Conservation (phyloP, 1,140 invertebrate genomes). For the Polypedilum vanderplanki region DNA sequence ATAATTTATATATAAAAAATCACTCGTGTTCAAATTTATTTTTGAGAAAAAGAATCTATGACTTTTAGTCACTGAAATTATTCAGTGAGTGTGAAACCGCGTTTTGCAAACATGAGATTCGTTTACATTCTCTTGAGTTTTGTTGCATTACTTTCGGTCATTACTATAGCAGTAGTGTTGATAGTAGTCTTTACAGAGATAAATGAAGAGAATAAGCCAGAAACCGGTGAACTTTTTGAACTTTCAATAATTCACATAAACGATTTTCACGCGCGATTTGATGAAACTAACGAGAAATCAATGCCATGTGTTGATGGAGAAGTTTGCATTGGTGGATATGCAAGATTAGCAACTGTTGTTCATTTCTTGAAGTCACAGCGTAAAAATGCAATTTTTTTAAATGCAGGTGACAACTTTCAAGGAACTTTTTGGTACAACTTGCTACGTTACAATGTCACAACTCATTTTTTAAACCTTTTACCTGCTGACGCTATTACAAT, state of each 20-base stretch:
- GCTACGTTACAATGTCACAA: constrained; percentile 64
- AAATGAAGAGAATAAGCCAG: background rate
- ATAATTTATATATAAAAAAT: too few species aligned
- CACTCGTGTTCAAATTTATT: too few species aligned
- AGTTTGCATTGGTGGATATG: constrained; percentile 63
- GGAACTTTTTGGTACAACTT: constrained; percentile 80
- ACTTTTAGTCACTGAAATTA: too few species aligned
- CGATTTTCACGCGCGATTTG: constrained; percentile 75
- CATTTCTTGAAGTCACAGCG: constrained; percentile 48
- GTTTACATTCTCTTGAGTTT: background rate
- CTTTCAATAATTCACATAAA: constrained; percentile 71
- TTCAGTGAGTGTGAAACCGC: background rate
- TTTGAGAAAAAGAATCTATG: too few species aligned
- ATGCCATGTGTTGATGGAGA: constrained; percentile 50
- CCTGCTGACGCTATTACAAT: constrained; percentile 69
- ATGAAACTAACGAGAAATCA: constrained; percentile 55
- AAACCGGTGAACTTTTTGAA: constrained; percentile 47
- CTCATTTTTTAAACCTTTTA: constrained; percentile 67
- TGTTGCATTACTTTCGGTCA: background rate
- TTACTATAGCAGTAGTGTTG: background rate
- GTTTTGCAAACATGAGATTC: background rate
- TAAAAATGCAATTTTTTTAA: constrained; percentile 61
- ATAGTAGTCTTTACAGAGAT: background rate
- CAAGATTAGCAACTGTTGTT: constrained; percentile 56
- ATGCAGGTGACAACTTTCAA: constrained; percentile 80